Percentiles rank a stretch among this genome's conserved stretches.
Evolutionary conservation across 2,113 vertebrate species (phyloP).

Genomic region (Todiramphus saurophagus): DNA sequence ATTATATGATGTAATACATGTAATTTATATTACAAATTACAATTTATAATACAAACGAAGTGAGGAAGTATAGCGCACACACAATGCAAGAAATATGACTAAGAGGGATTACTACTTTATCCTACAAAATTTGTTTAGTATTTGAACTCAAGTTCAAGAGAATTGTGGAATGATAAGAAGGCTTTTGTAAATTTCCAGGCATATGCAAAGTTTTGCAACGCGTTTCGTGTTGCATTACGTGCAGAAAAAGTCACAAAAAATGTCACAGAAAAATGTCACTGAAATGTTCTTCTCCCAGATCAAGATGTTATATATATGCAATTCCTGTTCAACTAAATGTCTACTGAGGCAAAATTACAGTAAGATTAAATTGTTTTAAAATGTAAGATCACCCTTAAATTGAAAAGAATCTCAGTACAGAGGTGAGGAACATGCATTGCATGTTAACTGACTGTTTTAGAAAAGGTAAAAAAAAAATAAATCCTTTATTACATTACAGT

Average conservation of each 20-base stretch:
- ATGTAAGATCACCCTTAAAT: not conserved
- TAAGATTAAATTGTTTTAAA: not conserved
- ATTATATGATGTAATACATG: not conserved
- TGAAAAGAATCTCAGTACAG: not conserved
- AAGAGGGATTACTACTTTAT: not conserved
- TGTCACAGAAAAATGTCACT: not conserved
- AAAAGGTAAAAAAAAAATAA: not conserved
- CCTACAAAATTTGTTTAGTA: not conserved
- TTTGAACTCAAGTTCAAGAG: not conserved
- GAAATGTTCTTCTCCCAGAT: not conserved
- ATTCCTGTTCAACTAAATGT: not conserved
- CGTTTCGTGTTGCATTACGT: not conserved
- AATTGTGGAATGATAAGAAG: not conserved
- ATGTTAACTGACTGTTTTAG: not conserved
- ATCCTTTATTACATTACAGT: not conserved
- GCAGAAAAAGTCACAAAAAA: not conserved
- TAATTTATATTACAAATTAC: not conserved
- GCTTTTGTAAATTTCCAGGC: not conserved
- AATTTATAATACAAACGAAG: not conserved
- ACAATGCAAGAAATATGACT: not conserved
- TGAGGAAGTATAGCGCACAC: not conserved
- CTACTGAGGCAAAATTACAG: not conserved
- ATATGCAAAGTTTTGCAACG: not conserved
- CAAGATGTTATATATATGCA: not conserved
- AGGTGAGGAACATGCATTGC: not conserved